Percentiles rank a stretch among this genome's conserved stretches.
Conservation (phyloP, 2,888 invertebrate species). For the Thyatira batis region DNA sequence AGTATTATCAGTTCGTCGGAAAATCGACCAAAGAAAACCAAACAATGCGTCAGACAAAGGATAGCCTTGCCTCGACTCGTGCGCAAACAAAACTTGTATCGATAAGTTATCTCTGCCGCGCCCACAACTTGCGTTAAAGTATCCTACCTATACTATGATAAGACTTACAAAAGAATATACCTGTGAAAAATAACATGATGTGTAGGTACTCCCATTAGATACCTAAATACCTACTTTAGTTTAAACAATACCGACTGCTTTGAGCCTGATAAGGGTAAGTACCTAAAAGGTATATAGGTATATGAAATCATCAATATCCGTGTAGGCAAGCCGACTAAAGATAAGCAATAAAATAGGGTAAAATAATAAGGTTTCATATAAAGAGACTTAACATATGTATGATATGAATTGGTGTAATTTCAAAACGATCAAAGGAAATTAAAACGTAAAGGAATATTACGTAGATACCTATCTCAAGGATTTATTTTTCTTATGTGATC, state of each 20-base stretch:
- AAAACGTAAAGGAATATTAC: no score
- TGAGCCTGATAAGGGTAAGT: background rate
- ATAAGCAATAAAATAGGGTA: background rate
- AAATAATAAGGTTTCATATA: background rate
- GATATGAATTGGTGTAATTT: no score
- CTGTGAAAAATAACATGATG: background rate
- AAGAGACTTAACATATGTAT: background rate
- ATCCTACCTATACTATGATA: background rate
- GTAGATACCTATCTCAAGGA: background rate
- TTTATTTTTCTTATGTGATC: background rate
- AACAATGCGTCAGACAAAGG: conserved; percentile 11
- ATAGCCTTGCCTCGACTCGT: conserved; percentile 8
- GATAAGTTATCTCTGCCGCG: background rate
- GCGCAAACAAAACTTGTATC: conserved; percentile 2
- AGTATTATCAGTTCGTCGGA: conserved; percentile 36
- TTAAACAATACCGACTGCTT: background rate
- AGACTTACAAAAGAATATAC: background rate
- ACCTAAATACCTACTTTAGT: background rate
- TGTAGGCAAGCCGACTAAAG: background rate
- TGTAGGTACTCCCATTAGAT: background rate
- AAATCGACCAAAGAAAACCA: conserved; percentile 40
- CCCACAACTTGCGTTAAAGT: background rate
- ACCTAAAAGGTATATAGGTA: background rate
- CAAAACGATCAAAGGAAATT: background rate
- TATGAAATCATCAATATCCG: background rate